These are phyloP conservation scores for Otus sunia DNA, from an alignment of 2,113 vertebrate species.

Conservation along the genomic window DNA sequence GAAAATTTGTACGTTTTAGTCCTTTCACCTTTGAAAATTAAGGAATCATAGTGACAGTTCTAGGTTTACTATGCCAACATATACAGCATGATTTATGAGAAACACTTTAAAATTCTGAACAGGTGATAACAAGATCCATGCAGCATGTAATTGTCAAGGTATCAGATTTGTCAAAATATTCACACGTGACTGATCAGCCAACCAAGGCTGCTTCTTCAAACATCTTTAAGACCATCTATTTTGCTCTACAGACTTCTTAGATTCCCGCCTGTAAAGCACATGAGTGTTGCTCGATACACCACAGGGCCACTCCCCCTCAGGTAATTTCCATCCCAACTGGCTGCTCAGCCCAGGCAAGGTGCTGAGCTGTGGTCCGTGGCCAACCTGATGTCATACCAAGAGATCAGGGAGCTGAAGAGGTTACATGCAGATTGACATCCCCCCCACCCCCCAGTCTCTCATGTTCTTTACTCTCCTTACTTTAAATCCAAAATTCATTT, in stretches of 20 bases:
- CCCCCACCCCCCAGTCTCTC: not conserved
- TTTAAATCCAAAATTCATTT: not conserved
- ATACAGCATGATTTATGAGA: not conserved
- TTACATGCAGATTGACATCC: not conserved
- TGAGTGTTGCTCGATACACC: accelerated
- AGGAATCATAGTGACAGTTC: not conserved
- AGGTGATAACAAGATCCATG: not conserved
- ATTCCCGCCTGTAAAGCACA: accelerated
- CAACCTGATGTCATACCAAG: not conserved
- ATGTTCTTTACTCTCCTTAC: not conserved
- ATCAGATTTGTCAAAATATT: not conserved
- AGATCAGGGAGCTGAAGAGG: not conserved
- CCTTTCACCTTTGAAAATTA: not conserved
- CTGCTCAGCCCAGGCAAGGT: accelerated
- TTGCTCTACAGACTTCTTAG: not conserved
- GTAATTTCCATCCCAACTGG: not conserved
- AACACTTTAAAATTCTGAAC: not conserved
- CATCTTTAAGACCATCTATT: not conserved
- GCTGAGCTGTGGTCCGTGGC: not conserved
- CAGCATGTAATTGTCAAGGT: not conserved
- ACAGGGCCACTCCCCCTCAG: accelerated
- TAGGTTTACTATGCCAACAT: not conserved
- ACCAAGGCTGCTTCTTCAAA: not conserved
- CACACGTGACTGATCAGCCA: not conserved
- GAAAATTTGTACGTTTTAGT: not conserved